These are phyloP conservation scores for Brachypteracias leptosomus DNA, from an alignment of 2,113 vertebrate species.

Conservation along the genomic window DNA sequence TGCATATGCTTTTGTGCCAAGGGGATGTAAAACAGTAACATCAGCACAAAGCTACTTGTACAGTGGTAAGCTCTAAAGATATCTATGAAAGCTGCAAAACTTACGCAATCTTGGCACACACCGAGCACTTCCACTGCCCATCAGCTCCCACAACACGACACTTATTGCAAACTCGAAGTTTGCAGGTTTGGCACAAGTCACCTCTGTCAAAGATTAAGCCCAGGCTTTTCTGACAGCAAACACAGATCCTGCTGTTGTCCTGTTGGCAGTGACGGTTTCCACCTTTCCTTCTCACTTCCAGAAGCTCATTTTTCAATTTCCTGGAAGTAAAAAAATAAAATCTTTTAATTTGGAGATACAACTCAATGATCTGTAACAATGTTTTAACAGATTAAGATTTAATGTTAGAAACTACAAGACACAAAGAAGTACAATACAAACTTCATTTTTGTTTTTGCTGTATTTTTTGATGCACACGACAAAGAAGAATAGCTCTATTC, in stretches of 20 bases:
- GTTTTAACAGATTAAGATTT: background rate
- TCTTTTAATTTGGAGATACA: background rate
- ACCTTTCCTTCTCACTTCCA: conserved; percentile 88
- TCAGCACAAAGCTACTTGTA: background rate
- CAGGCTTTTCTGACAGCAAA: conserved; percentile 84
- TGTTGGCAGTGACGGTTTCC: conserved; percentile 69
- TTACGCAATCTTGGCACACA: conserved; percentile 92
- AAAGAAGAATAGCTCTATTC: background rate
- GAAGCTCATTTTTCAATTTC: conserved; percentile 92
- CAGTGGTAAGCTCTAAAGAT: fast-evolving
- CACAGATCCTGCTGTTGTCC: conserved; percentile 81
- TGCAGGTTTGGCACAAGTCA: conserved; percentile 82
- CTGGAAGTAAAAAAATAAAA: conserved; percentile 61
- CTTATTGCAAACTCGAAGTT: conserved; percentile 81
- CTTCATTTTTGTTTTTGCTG: background rate
- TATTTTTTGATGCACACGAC: background rate
- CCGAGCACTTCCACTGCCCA: conserved; percentile 83
- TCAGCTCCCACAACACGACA: conserved; percentile 73
- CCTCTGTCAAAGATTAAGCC: conserved; percentile 92
- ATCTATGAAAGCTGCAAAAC: conserved; percentile 37
- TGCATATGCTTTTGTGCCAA: background rate
- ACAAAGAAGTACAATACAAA: background rate
- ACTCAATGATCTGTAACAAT: background rate
- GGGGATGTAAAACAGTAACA: background rate
- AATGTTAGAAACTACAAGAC: background rate